Conservation (phyloP, 2,888 invertebrate species). For the Eupithecia insigniata region DNA sequence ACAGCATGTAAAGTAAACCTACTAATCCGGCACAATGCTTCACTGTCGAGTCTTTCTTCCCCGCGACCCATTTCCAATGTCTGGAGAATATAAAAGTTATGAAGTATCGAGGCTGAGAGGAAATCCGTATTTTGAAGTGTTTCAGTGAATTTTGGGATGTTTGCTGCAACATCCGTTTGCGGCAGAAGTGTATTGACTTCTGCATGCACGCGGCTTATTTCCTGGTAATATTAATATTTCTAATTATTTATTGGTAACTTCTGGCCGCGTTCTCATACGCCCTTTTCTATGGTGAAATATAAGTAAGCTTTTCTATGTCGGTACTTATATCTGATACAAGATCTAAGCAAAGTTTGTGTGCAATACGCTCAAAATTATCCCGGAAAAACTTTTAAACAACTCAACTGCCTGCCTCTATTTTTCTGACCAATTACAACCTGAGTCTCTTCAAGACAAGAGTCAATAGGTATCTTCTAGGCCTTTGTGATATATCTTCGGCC, state of each 20-base stretch:
- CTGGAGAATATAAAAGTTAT: slow-evolving; percentile 44
- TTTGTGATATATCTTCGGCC: too few species aligned
- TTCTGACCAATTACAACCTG: too few species aligned
- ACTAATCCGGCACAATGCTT: slow-evolving; percentile 25
- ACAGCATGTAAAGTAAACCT: background rate
- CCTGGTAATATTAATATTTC: background rate
- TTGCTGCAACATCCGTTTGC: slow-evolving; percentile 28
- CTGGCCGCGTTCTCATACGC: background rate
- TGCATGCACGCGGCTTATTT: background rate
- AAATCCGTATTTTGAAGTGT: slow-evolving; percentile 39
- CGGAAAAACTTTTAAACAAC: background rate
- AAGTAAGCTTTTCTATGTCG: background rate
- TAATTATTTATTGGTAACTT: background rate
- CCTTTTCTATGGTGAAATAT: background rate
- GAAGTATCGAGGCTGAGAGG: slow-evolving; percentile 41
- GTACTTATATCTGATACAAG: background rate
- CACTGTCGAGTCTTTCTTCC: slow-evolving; percentile 37
- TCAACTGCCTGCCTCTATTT: too few species aligned
- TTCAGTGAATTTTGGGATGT: slow-evolving; percentile 35
- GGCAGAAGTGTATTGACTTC: slow-evolving; percentile 8
- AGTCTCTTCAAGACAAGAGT: too few species aligned
- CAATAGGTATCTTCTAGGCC: too few species aligned
- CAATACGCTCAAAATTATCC: background rate
- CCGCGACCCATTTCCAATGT: slow-evolving; percentile 34
- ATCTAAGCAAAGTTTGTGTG: background rate